A percentile compares a stretch with the other conserved stretches of the same genome.
phyloP scores from a whole-genome alignment of 2,888 invertebrate species.

The Fissipunctia ypsillon region DNA sequence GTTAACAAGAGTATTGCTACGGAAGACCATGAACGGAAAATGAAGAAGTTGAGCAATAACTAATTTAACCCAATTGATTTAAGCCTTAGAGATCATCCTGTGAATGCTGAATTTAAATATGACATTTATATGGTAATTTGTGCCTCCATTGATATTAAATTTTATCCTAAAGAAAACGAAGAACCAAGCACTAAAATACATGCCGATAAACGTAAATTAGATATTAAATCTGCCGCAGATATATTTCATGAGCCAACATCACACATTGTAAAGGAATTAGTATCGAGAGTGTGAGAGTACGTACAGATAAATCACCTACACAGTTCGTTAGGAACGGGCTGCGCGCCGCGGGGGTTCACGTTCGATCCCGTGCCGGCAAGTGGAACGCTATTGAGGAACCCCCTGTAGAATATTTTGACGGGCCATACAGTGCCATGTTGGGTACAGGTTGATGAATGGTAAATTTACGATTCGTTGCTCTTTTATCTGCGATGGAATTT shows the following conservation, averaged over 20 bases:
- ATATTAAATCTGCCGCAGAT: conserved; percentile 67
- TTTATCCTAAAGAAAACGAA: conserved; percentile 15
- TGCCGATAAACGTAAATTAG: conserved; percentile 70
- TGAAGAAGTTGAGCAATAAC: not conserved
- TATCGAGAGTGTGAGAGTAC: conserved; percentile 80
- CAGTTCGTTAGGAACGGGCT: conserved; percentile 88
- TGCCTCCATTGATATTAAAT: conserved; percentile 13
- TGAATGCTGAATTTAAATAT: not conserved
- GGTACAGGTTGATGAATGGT: conserved; percentile 82
- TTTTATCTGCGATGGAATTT: conserved; percentile 50
- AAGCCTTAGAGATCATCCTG: not conserved
- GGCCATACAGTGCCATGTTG: conserved; percentile 82
- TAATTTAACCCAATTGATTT: not conserved
- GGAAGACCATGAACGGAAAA: not conserved
- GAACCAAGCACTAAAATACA: conserved; percentile 21
- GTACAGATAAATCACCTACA: conserved; percentile 75
- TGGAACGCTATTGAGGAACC: conserved; percentile 85
- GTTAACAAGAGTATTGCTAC: not conserved
- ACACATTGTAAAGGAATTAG: conserved; percentile 88
- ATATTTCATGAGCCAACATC: conserved; percentile 82
- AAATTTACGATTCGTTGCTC: conserved; percentile 58
- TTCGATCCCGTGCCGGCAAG: conserved; percentile 86
- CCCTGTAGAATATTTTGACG: conserved; percentile 89
- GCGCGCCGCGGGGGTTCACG: conserved; percentile 85
- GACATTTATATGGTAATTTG: not conserved